These are phyloP conservation scores for Capitulum mitella DNA, from an alignment of 2,888 invertebrate species.

Conservation along the genomic window DNA sequence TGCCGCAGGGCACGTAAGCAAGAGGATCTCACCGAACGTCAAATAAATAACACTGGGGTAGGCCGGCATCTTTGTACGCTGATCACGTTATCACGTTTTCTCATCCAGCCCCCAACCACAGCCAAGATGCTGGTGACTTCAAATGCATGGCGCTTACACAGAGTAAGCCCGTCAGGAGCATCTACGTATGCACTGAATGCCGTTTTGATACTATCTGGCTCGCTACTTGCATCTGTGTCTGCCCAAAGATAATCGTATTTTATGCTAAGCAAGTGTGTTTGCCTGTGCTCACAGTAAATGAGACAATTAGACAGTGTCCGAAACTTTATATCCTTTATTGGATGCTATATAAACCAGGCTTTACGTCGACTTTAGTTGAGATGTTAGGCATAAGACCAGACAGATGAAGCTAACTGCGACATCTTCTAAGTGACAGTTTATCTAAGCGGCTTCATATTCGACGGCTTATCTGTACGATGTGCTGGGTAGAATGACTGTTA, in stretches of 20 bases:
- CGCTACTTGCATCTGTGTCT: background rate
- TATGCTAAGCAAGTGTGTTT: constrained; percentile 12
- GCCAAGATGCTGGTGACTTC: too few relatives aligned
- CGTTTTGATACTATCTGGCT: background rate
- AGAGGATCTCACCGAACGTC: too few relatives aligned
- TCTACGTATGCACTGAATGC: constrained; percentile 11
- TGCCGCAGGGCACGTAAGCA: background rate
- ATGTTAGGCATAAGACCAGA: background rate
- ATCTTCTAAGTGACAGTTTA: background rate
- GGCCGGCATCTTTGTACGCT: too few relatives aligned
- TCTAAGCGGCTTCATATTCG: background rate
- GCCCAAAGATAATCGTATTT: constrained; percentile 17
- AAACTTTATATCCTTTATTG: background rate
- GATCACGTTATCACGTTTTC: too few relatives aligned
- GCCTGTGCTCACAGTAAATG: background rate
- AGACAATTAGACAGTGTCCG: constrained; percentile 9
- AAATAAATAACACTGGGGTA: too few relatives aligned
- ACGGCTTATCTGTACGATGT: background rate
- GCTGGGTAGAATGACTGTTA: background rate
- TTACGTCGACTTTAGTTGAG: background rate
- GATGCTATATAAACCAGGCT: constrained; percentile 2
- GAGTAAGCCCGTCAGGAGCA: too few relatives aligned
- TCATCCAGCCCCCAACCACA: too few relatives aligned
- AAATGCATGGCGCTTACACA: too few relatives aligned
- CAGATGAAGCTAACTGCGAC: background rate